Conservation (phyloP, 2,113 vertebrate species). For the Stercorarius parasiticus region DNA sequence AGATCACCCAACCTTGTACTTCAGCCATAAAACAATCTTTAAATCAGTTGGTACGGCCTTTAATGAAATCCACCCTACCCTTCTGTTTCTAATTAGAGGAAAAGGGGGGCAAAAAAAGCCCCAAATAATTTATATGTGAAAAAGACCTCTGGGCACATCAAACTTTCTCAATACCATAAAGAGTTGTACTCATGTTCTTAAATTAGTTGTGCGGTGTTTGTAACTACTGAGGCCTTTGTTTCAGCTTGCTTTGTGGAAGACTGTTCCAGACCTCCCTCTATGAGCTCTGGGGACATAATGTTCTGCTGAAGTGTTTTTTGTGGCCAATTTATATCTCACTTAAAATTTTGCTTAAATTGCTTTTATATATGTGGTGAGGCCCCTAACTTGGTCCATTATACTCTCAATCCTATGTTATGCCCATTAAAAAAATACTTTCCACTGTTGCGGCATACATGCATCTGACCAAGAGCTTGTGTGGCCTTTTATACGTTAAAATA, state of each 20-base stretch:
- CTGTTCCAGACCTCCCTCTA: background rate
- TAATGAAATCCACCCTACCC: accelerated
- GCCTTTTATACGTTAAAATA: background rate
- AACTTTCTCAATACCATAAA: background rate
- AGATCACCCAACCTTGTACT: background rate
- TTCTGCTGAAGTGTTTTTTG: background rate
- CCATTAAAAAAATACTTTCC: background rate
- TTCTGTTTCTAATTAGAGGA: background rate
- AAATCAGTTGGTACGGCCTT: background rate
- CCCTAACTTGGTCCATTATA: background rate
- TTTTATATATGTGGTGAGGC: background rate
- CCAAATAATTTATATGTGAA: background rate
- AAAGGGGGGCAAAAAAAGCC: accelerated
- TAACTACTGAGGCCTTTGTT: background rate
- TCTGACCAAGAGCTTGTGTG: background rate
- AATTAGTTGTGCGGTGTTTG: background rate
- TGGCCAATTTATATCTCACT: background rate
- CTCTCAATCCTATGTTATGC: background rate
- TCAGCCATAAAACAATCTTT: background rate
- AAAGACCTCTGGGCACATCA: background rate
- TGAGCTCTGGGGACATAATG: background rate
- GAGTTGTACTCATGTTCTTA: background rate
- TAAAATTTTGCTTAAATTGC: background rate
- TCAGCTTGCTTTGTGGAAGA: background rate
- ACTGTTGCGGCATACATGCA: background rate